phyloP scores from a whole-genome alignment of 2,797 vertebrate genomes.

The Rhadinocentrus ornatus region DNA sequence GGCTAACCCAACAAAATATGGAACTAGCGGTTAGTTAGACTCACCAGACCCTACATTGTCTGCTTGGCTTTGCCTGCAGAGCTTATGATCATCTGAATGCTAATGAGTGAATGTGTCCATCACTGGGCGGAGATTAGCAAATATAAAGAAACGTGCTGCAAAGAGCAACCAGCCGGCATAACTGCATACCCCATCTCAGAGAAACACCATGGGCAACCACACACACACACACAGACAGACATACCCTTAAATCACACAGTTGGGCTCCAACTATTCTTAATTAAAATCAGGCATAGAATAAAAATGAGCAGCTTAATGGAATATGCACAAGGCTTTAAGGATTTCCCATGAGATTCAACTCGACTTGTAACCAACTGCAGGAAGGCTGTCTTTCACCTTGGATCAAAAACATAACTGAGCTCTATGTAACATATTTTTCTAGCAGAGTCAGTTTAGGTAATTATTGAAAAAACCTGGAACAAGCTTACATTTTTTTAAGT shows the following conservation, averaged over 20 bases:
- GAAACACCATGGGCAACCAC: slow-evolving; percentile 9
- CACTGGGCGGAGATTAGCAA: slow-evolving; percentile 50
- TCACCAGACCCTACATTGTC: slow-evolving; percentile 42
- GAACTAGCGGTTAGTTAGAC: slow-evolving; percentile 4
- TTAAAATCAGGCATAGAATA: slow-evolving; percentile 78
- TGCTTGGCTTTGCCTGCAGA: slow-evolving; percentile 31
- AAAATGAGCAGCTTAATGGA: slow-evolving; percentile 75
- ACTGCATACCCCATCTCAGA: slow-evolving; percentile 22
- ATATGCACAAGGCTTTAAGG: slow-evolving; percentile 70
- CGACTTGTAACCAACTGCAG: slow-evolving; percentile 42
- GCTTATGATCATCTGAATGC: slow-evolving; percentile 54
- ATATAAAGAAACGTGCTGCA: slow-evolving; percentile 19
- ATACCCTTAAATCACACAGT: slow-evolving; percentile 58
- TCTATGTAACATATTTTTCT: slow-evolving; percentile 35
- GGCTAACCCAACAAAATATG: slow-evolving; percentile 7
- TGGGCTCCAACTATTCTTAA: slow-evolving; percentile 67
- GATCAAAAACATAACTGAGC: slow-evolving; percentile 37
- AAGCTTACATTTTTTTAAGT: slow-evolving; percentile 3
- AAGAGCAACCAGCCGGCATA: slow-evolving; percentile 36
- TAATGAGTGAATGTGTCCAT: slow-evolving; percentile 64
- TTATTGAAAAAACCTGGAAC: slow-evolving; percentile 21
- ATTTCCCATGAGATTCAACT: slow-evolving; percentile 63
- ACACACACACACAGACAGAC: slow-evolving; percentile 20
- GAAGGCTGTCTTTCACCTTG: slow-evolving; percentile 45
- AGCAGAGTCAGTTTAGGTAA: slow-evolving; percentile 38